Evolutionary conservation across 2,113 vertebrate species (phyloP).

Genomic region (Mionectes macconnelli): DNA sequence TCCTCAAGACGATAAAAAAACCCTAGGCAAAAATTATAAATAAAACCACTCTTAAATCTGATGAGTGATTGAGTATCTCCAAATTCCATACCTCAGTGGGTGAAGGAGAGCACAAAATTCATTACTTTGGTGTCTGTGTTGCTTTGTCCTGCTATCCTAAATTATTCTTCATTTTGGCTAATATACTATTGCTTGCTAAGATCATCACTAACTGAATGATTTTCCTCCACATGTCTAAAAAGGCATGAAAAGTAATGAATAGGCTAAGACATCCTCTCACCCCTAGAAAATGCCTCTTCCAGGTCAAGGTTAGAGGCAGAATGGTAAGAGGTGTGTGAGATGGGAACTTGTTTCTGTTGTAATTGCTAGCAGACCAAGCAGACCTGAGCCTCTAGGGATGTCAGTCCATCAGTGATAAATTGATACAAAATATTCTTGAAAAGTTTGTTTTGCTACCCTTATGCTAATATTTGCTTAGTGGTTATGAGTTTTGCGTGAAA

Average conservation of each 20-base stretch:
- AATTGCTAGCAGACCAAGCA: constrained; percentile 27
- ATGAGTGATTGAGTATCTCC: not conserved
- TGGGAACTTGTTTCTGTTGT: constrained; percentile 30
- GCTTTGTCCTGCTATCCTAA: not conserved
- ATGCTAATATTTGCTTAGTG: constrained; percentile 21
- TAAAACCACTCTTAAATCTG: not conserved
- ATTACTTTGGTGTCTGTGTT: not conserved
- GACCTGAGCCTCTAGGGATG: not conserved
- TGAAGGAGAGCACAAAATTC: not conserved
- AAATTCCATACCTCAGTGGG: not conserved
- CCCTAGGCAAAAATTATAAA: not conserved
- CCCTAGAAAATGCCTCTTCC: constrained; percentile 27
- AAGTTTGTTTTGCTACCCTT: constrained; percentile 31
- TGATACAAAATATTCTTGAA: constrained; percentile 21
- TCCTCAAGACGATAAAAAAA: not conserved
- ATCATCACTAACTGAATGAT: not conserved
- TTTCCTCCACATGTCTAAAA: constrained; percentile 8
- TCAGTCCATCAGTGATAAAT: not conserved
- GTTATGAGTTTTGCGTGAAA: not conserved
- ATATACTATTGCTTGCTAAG: constrained; percentile 6
- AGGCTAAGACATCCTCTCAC: constrained; percentile 23
- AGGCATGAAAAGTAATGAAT: constrained; percentile 27
- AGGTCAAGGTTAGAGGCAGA: constrained; percentile 39
- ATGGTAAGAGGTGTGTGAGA: not conserved
- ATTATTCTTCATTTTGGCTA: constrained; percentile 7